Percentiles rank a stretch among this genome's conserved stretches.
These are phyloP conservation scores for Tinamus guttatus DNA, from an alignment of 2,113 vertebrate genomes.

Conservation along the genomic window DNA sequence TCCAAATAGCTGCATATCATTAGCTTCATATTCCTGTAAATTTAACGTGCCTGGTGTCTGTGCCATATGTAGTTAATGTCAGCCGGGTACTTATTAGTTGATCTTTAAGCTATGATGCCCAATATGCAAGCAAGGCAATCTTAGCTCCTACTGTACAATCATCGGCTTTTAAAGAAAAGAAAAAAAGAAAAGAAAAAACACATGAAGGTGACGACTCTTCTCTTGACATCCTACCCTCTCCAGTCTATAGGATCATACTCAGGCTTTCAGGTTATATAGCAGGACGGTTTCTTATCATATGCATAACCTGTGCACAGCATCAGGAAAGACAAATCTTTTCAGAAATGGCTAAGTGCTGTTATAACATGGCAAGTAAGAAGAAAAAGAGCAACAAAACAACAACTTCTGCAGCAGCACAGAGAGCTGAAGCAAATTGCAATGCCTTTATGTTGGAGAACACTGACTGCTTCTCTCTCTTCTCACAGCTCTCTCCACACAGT, in stretches of 20 bases:
- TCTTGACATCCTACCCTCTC: neutral
- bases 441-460: neutral
- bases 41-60: neutral
- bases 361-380: neutral
- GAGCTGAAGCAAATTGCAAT: neutral
- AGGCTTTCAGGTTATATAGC: neutral
- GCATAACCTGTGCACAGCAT: neutral
- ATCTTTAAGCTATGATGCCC: neutral
- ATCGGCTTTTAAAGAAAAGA: neutral
- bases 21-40: slow-evolving; percentile 32
- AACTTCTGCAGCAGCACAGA: neutral
- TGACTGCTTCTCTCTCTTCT: neutral
- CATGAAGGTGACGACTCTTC: neutral
- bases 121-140: neutral
- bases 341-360: neutral
- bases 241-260: neutral
- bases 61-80: neutral
- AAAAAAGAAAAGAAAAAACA: neutral
- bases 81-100: neutral
- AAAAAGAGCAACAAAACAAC: neutral
- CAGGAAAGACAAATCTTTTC: neutral
- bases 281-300: neutral
- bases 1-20: neutral
- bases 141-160: neutral
- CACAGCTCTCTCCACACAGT: rapidly evolving